Evolutionary conservation across 2,888 invertebrate genomes (phyloP).

Genomic region (Limnephilus lunatus): DNA sequence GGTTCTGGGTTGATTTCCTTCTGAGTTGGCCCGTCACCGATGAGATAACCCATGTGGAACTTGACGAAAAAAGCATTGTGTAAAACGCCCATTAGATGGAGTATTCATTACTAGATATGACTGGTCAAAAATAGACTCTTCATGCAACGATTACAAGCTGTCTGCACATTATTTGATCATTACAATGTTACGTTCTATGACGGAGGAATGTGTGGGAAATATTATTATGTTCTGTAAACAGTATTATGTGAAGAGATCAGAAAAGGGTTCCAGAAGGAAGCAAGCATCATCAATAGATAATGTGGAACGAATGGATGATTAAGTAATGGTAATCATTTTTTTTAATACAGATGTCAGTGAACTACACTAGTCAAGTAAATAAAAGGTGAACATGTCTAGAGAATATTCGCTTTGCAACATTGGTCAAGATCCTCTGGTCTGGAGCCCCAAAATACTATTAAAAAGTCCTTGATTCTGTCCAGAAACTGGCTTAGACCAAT

Average conservation of each 20-base stretch:
- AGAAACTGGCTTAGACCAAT: too few relatives aligned
- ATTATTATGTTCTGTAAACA: background rate
- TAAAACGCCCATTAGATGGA: background rate
- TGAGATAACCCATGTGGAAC: too few relatives aligned
- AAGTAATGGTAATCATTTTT: background rate
- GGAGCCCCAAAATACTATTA: too few relatives aligned
- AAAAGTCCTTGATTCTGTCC: too few relatives aligned
- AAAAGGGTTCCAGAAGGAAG: background rate
- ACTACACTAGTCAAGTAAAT: too few relatives aligned
- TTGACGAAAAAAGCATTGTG: too few relatives aligned
- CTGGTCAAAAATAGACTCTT: background rate
- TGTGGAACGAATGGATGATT: background rate
- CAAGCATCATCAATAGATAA: background rate
- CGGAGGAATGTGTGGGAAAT: background rate
- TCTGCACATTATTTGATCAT: background rate
- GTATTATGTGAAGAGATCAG: background rate
- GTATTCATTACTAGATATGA: background rate
- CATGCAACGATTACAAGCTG: background rate
- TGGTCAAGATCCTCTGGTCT: too few relatives aligned
- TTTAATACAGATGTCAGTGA: too few relatives aligned
- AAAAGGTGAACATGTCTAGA: too few relatives aligned
- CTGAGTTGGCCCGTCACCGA: too few relatives aligned
- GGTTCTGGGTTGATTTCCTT: too few relatives aligned
- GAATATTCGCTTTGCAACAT: too few relatives aligned
- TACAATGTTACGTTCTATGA: background rate